These are phyloP conservation scores for Osmerus mordax DNA, from an alignment of 2,113 vertebrate genomes.

Conservation along the genomic window DNA sequence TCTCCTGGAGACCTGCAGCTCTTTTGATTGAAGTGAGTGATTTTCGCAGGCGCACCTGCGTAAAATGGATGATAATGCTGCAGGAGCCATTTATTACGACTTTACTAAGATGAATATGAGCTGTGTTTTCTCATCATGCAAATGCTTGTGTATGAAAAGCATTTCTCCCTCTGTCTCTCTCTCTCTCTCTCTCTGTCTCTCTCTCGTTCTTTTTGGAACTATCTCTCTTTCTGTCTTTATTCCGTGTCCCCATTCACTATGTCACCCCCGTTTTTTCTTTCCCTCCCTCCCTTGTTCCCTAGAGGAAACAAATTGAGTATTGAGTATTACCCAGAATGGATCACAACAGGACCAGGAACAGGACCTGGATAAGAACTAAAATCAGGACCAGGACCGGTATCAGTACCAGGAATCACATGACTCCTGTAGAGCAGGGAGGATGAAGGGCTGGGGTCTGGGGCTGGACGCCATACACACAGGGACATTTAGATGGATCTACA, in stretches of 20 bases:
- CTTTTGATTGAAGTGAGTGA: conserved; percentile 89
- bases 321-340: no score
- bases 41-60: conserved; percentile 84
- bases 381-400: no score
- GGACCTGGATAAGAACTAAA: no score
- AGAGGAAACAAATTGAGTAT: no score
- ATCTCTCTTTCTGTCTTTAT: conserved; percentile 32
- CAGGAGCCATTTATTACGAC: conserved; percentile 92
- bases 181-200: conserved; percentile 13
- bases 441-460: neutral
- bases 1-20: conserved; percentile 73
- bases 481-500: conserved; percentile 61
- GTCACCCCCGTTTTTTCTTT: conserved; percentile 3
- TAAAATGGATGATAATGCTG: conserved; percentile 91
- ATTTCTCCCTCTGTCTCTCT: conserved; percentile 56
- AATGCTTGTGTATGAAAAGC: conserved; percentile 73
- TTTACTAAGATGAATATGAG: conserved; percentile 82
- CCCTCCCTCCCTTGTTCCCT: neutral
- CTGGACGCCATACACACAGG: conserved; percentile 25
- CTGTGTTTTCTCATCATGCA: conserved; percentile 87
- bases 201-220: conserved; percentile 22
- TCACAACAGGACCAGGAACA: no score
- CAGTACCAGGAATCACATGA: no score
- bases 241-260: no score
- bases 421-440: neutral